Percentiles rank a stretch among this genome's conserved stretches.
These are phyloP conservation scores for Rhadinocentrus ornatus DNA, from an alignment of 2,797 vertebrate genomes.

Conservation along the genomic window DNA sequence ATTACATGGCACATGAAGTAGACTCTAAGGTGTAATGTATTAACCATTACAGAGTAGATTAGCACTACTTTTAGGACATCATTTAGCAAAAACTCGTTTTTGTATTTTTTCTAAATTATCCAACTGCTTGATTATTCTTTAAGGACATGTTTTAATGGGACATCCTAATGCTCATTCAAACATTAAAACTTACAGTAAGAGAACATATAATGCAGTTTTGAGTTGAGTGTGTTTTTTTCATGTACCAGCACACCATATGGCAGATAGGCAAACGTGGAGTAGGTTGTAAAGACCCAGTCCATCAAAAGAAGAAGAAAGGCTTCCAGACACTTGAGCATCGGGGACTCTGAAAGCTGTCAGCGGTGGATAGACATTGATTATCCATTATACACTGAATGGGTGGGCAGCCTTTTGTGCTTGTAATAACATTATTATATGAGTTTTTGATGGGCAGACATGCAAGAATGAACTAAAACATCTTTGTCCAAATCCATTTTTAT, in stretches of 20 bases:
- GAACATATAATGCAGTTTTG: conserved; percentile 40
- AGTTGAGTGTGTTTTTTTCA: conserved; percentile 43
- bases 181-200: conserved; percentile 28
- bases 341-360: conserved; percentile 64
- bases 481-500: conserved; percentile 10
- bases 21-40: neutral
- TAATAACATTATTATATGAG: conserved; percentile 36
- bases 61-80: neutral
- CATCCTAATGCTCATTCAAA: neutral
- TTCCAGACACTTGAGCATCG: conserved; percentile 61
- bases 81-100: neutral
- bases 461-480: conserved; percentile 16
- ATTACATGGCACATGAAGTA: neutral
- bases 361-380: conserved; percentile 48
- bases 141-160: conserved; percentile 16
- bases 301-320: conserved; percentile 74
- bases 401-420: conserved; percentile 47
- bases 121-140: conserved; percentile 23
- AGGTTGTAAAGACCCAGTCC: conserved; percentile 57
- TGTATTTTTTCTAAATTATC: neutral
- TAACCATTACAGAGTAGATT: neutral
- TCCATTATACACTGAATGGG: conserved; percentile 43
- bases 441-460: conserved; percentile 35
- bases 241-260: conserved; percentile 81
- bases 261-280: conserved; percentile 71